phyloP scores from a whole-genome alignment of 2,113 vertebrate species.

The Beaufortia kweichowensis region DNA sequence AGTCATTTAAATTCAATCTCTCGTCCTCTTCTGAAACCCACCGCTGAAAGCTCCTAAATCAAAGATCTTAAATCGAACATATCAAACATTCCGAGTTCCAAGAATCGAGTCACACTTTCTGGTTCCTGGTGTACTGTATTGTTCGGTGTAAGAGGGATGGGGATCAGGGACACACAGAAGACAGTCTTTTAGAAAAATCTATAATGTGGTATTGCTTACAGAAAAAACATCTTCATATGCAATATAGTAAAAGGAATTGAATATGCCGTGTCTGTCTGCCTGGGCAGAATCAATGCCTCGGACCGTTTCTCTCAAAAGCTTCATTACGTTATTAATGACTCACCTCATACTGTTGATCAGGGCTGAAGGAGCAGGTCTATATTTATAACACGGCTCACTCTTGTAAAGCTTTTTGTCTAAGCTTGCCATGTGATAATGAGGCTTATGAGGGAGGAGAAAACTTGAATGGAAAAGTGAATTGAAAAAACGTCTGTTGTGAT shows the following conservation, averaged over 20 bases:
- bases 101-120: not conserved
- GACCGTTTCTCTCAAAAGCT: conserved; percentile 51
- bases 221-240: conserved; percentile 24
- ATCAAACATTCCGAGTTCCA: conserved; percentile 8
- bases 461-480: conserved; percentile 1
- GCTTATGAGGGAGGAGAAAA: conserved; percentile 19
- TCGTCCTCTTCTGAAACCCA: not conserved
- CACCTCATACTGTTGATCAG: conserved; percentile 33
- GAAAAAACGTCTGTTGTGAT: not conserved
- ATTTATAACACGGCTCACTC: conserved; percentile 10
- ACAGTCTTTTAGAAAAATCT: conserved; percentile 45
- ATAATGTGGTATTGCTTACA: conserved; percentile 51
- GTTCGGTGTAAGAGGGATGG: conserved; percentile 8
- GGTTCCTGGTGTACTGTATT: conserved; percentile 4
- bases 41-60: not conserved
- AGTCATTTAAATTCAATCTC: conserved; percentile 12
- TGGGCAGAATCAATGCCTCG: conserved; percentile 65
- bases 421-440: not conserved
- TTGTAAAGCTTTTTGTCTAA: conserved; percentile 29
- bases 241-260: conserved; percentile 33
- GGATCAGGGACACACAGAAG: not conserved
- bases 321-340: conserved; percentile 44
- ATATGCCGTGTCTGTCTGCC: conserved; percentile 54
- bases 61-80: conserved; percentile 4
- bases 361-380: conserved; percentile 1